A percentile compares a stretch with the other conserved stretches of the same genome.
These are phyloP conservation scores for Andrena dorsata DNA, from an alignment of 2,888 invertebrate species.

Conservation along the genomic window DNA sequence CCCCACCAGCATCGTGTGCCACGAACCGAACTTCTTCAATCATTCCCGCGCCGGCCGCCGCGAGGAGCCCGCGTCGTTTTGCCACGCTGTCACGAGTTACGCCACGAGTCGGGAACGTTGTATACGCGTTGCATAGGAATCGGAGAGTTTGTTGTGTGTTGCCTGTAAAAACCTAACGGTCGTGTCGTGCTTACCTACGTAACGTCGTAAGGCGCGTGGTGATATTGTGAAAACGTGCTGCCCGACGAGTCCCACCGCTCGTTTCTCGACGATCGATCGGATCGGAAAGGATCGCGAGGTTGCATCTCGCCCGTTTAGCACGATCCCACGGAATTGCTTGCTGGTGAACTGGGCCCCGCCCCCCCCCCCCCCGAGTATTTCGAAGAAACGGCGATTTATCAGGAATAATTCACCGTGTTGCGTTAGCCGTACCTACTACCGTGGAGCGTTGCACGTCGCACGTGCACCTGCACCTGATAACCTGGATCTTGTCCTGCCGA, in stretches of 20 bases:
- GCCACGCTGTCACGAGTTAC: slow-evolving; percentile 69
- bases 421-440: slow-evolving; percentile 4
- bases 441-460: slow-evolving; percentile 32
- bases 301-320: neutral
- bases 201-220: neutral
- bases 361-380: neutral
- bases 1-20: slow-evolving; percentile 62
- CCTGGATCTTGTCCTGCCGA: slow-evolving; percentile 81
- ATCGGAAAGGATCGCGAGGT: neutral
- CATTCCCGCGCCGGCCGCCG: slow-evolving; percentile 83
- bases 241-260: neutral
- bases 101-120: slow-evolving; percentile 68
- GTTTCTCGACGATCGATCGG: neutral
- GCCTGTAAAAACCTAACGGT: slow-evolving; percentile 29
- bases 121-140: slow-evolving; percentile 3
- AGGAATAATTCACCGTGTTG: neutral
- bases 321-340: neutral
- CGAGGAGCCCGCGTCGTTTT: slow-evolving; percentile 77
- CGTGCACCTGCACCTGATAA: slow-evolving; percentile 67
- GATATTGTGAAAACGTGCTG: slow-evolving; percentile 23
- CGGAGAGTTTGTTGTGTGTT: slow-evolving; percentile 23
- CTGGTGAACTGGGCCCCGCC: too few relatives aligned
- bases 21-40: slow-evolving; percentile 74
- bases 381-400: neutral
- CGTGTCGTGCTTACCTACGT: neutral